phyloP scores from a whole-genome alignment of 2,113 vertebrate species.

The Ondatra zibethicus region DNA sequence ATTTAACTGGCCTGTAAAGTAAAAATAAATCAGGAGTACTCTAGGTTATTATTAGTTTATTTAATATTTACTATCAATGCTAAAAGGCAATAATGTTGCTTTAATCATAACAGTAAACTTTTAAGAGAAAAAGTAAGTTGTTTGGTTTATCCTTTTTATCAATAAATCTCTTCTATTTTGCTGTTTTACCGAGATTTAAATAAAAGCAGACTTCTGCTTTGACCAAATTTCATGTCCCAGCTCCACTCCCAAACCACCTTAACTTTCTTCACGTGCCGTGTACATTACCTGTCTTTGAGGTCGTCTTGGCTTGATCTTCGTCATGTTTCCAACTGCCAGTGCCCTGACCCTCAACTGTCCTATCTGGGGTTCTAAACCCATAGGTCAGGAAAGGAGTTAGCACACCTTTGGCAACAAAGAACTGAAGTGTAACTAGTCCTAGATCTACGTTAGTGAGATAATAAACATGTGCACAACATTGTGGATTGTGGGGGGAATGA shows the following conservation, averaged over 20 bases:
- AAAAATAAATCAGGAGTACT: background rate
- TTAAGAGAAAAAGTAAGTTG: background rate
- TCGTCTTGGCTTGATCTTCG: background rate
- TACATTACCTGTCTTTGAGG: background rate
- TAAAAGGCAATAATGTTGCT: background rate
- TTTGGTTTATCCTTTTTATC: background rate
- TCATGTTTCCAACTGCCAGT: constrained; percentile 63
- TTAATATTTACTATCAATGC: background rate
- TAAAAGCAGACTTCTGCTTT: constrained; percentile 21
- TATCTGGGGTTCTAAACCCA: background rate
- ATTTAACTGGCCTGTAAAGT: background rate
- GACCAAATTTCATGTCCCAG: background rate
- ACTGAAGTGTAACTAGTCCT: background rate
- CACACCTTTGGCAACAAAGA: constrained; percentile 54
- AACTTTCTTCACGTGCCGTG: background rate
- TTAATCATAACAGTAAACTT: background rate
- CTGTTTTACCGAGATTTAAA: background rate
- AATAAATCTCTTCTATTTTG: background rate
- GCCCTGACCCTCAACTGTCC: background rate
- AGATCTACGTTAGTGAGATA: background rate
- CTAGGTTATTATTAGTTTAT: background rate
- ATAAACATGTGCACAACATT: background rate
- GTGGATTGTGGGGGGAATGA: background rate
- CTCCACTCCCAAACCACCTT: background rate
- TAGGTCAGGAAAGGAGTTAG: background rate